phyloP scores from a whole-genome alignment of 2,888 invertebrate species.

The Coronaproctus castanopsis region DNA sequence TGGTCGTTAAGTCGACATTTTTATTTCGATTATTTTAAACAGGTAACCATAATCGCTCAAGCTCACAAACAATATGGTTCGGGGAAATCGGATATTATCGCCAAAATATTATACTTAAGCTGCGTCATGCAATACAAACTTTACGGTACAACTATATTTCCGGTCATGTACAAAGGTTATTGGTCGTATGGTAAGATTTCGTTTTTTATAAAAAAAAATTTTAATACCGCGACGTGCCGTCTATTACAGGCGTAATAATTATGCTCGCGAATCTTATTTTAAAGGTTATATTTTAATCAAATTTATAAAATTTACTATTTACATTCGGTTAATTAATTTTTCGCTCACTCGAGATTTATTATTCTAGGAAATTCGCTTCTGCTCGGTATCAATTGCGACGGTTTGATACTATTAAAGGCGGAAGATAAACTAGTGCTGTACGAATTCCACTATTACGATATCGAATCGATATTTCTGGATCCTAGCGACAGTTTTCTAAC shows the following conservation, averaged over 20 bases:
- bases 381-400: slow-evolving; percentile 75
- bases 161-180: slow-evolving; percentile 78
- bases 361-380: slow-evolving; percentile 33
- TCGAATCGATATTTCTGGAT: slow-evolving; percentile 76
- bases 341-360: no score
- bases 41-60: slow-evolving; percentile 63
- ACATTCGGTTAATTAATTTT: neutral
- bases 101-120: slow-evolving; percentile 78
- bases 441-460: slow-evolving; percentile 74
- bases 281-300: no score
- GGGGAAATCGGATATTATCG: slow-evolving; percentile 74
- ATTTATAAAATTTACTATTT: neutral
- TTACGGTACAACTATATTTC: slow-evolving; percentile 68
- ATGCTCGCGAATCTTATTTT: no score
- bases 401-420: slow-evolving; percentile 72
- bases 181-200: slow-evolving; percentile 81
- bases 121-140: slow-evolving; percentile 94
- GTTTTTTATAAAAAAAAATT: no score
- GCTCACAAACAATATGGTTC: slow-evolving; percentile 79
- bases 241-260: no score
- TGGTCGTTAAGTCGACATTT: no score
- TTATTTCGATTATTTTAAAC: no score
- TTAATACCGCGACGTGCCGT: no score
- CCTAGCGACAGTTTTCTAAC: slow-evolving; percentile 83
- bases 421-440: slow-evolving; percentile 80